A percentile compares a stretch with the other conserved stretches of the same genome.
These are phyloP conservation scores for Hypsopygia costalis DNA, from an alignment of 2,888 invertebrate genomes.

Conservation along the genomic window DNA sequence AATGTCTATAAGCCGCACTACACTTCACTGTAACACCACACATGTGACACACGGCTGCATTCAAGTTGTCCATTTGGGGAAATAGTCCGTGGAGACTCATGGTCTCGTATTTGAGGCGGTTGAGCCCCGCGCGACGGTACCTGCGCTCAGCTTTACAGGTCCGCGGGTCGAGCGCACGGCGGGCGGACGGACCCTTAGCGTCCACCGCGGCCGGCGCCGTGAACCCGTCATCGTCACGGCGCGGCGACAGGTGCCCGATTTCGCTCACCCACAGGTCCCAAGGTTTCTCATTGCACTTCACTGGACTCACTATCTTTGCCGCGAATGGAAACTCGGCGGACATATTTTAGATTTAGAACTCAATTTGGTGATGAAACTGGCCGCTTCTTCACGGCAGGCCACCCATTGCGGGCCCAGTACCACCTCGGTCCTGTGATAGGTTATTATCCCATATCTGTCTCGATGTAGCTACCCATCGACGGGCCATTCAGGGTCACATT, in stretches of 20 bases:
- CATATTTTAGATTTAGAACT: constrained; percentile 58
- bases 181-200: constrained; percentile 44
- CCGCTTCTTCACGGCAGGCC: constrained; percentile 58
- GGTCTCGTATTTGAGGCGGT: constrained; percentile 79
- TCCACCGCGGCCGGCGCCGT: constrained; percentile 52
- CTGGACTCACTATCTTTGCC: constrained; percentile 67
- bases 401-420: constrained; percentile 56
- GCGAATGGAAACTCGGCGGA: constrained; percentile 65
- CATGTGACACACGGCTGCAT: constrained; percentile 88
- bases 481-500: constrained; percentile 59
- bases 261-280: constrained; percentile 77
- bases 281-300: constrained; percentile 73
- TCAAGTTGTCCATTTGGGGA: constrained; percentile 88
- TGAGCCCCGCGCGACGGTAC: constrained; percentile 66
- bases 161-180: constrained; percentile 45
- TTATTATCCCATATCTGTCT: constrained; percentile 77
- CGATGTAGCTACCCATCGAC: constrained; percentile 43
- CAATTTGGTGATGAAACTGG: constrained; percentile 42
- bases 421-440: constrained; percentile 64
- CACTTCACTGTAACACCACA: constrained; percentile 89
- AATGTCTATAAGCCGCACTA: constrained; percentile 87
- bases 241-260: constrained; percentile 71
- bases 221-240: constrained; percentile 58
- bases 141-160: constrained; percentile 54
- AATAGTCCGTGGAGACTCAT: constrained; percentile 89